A percentile compares a stretch with the other conserved stretches of the same genome.
These are phyloP conservation scores for Phrynocephalus guinanensis DNA, from an alignment of 2,797 vertebrate species.

Conservation along the genomic window DNA sequence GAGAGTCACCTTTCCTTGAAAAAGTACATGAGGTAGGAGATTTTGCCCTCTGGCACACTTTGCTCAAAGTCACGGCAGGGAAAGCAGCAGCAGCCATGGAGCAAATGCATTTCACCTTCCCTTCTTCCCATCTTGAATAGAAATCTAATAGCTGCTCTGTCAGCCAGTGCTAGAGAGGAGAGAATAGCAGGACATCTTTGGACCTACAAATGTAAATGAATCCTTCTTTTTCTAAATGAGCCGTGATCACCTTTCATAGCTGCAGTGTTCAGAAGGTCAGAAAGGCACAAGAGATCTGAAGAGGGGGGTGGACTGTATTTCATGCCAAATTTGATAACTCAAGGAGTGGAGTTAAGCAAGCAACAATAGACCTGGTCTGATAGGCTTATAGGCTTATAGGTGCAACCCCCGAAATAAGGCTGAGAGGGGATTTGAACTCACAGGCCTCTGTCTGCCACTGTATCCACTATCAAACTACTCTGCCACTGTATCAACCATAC, in stretches of 20 bases:
- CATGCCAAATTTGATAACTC: neutral
- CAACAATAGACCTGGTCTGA: neutral
- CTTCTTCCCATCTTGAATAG: neutral
- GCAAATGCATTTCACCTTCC: neutral
- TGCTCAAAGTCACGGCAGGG: slow-evolving; percentile 1
- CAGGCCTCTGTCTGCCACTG: no score
- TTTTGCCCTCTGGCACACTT: slow-evolving; percentile 12
- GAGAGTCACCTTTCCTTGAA: neutral
- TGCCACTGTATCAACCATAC: no score
- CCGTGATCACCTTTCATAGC: neutral
- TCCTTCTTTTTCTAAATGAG: no score
- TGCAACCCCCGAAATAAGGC: neutral
- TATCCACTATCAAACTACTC: no score
- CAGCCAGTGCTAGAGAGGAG: neutral
- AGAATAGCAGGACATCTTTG: neutral
- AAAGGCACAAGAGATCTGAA: neutral
- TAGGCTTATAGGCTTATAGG: neutral
- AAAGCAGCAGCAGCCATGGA: neutral
- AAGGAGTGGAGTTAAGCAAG: neutral
- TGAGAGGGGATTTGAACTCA: no score
- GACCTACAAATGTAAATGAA: neutral
- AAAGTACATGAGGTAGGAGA: neutral
- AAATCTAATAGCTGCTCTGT: slow-evolving; percentile 3
- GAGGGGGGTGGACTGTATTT: neutral
- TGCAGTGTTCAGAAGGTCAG: neutral